These are phyloP conservation scores for Calliopsis andreniformis DNA, from an alignment of 1,140 invertebrate species.

Conservation along the genomic window DNA sequence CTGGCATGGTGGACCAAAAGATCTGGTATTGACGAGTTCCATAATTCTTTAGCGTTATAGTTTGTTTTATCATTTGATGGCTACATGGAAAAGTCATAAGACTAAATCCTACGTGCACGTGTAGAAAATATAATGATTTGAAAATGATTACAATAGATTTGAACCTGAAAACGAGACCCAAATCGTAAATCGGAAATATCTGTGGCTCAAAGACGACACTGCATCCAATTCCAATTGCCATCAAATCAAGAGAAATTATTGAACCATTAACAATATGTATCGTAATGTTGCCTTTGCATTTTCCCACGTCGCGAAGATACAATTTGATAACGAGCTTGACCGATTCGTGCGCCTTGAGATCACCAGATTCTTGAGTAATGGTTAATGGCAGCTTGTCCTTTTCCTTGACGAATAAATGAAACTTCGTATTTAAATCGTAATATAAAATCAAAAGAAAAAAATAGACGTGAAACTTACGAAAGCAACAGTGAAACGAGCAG, in stretches of 20 bases:
- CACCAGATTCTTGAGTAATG: slow-evolving; percentile 44
- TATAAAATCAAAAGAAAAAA: too few species aligned
- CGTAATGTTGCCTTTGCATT: slow-evolving; percentile 67
- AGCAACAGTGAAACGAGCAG: slow-evolving; percentile 68
- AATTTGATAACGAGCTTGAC: slow-evolving; percentile 65
- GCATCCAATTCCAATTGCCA: slow-evolving; percentile 75
- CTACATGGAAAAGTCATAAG: slow-evolving; percentile 56
- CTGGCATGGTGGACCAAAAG: slow-evolving; percentile 66
- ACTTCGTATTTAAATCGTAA: too few species aligned
- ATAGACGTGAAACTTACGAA: slow-evolving; percentile 59
- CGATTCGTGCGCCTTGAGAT: slow-evolving; percentile 62
- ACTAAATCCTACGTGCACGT: too few species aligned
- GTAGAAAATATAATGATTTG: too few species aligned
- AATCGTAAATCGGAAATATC: slow-evolving; percentile 76
- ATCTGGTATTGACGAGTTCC: slow-evolving; percentile 72
- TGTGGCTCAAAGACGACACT: slow-evolving; percentile 75
- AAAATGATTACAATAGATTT: too few species aligned
- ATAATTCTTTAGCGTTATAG: slow-evolving; percentile 76
- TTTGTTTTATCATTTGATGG: slow-evolving; percentile 64
- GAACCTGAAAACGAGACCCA: slow-evolving; percentile 74
- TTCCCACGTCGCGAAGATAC: slow-evolving; percentile 71
- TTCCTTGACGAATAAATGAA: slow-evolving; percentile 37
- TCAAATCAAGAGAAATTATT: slow-evolving; percentile 54
- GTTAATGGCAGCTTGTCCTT: slow-evolving; percentile 60
- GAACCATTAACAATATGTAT: slow-evolving; percentile 68